Percentiles rank a stretch among this genome's conserved stretches.
These are phyloP conservation scores for Elmis aenea DNA, from an alignment of 2,888 invertebrate genomes.

Conservation along the genomic window DNA sequence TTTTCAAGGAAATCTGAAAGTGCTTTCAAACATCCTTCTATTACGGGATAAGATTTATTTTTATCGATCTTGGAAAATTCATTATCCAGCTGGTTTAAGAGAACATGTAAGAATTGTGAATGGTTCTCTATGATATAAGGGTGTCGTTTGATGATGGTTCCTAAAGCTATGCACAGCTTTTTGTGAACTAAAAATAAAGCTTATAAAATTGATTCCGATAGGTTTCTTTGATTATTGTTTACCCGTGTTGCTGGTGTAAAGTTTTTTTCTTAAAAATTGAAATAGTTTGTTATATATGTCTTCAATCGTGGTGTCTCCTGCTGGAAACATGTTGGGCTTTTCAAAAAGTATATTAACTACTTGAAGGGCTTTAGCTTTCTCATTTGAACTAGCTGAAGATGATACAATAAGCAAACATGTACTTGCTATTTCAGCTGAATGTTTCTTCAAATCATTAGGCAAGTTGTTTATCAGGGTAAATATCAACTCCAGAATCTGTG, in stretches of 20 bases:
- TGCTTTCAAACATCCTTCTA: slow-evolving; percentile 33
- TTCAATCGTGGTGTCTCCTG: slow-evolving; percentile 23
- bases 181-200: slow-evolving; percentile 33
- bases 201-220: slow-evolving; percentile 2
- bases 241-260: slow-evolving; percentile 30
- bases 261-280: slow-evolving; percentile 20
- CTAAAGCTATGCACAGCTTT: slow-evolving; percentile 31
- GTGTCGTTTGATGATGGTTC: slow-evolving; percentile 33
- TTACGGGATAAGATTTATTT: slow-evolving; percentile 23
- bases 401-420: slow-evolving; percentile 29
- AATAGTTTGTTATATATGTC: slow-evolving; percentile 22
- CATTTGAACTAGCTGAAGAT: slow-evolving; percentile 24
- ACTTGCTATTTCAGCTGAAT: slow-evolving; percentile 31
- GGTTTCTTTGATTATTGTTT: too few species aligned
- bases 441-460: slow-evolving; percentile 29
- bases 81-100: slow-evolving; percentile 28
- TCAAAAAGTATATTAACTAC: slow-evolving; percentile 22
- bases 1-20: slow-evolving; percentile 33
- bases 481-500: slow-evolving; percentile 34
- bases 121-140: slow-evolving; percentile 28
- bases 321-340: slow-evolving; percentile 16
- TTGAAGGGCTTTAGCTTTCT: slow-evolving; percentile 34
- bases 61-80: slow-evolving; percentile 21
- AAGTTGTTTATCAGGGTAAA: slow-evolving; percentile 37
- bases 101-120: slow-evolving; percentile 21